Base-by-base conservation (phyloP, 2,888 invertebrate species). In the Zeuzera pyrina region DNA sequence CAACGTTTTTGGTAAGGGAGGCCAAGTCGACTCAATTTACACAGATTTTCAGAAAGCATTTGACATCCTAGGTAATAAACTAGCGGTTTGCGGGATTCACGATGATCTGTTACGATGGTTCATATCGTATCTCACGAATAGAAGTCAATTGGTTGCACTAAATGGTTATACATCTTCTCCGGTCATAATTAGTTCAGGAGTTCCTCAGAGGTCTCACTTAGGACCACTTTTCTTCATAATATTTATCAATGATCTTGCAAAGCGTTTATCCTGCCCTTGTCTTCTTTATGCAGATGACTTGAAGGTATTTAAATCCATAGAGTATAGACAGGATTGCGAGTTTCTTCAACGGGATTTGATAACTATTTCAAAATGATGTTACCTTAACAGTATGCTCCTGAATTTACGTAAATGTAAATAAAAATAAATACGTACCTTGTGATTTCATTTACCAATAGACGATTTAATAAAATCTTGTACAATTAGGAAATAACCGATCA, bases 11-110 rank as follows among this genome's bases (percentile, higher is more conserved):
- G 43, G 32, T 3, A 19, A 2, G 3, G 12, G 24, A 12, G 6
- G 11, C 10, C 30, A 34, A 21, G 32, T 42, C 1, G 38, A 42
- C 19, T 29, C 36, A 5, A 32, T 40, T 2, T 42, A 44, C 24
- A 42, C 40, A 5, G 42, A 45, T 15, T 42, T 45, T 13, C 28
- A 25, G 6, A 42, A 42, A 14, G 45, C 42, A 2, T 45, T 41
- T 31, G 42, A 43, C 21, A 12, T 34, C 3, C 31, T 38, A 1
- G 29, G 25, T 12, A 11, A 15, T n/a, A 36, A 39, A 22, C 12
- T 33, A 21, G 7, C 12, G 11, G 3, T 12, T 19, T 27, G n/a
- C 6, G 30, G 34, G 2, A 30, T 34, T n/a, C 29, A 34, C 6
- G 32, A 27, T 12, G 27, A 28, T 24, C 15, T 36, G 8, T 15